A percentile compares a stretch with the other conserved stretches of the same genome.
phyloP scores from a whole-genome alignment of 2,113 vertebrate species.

The Galbula dea region DNA sequence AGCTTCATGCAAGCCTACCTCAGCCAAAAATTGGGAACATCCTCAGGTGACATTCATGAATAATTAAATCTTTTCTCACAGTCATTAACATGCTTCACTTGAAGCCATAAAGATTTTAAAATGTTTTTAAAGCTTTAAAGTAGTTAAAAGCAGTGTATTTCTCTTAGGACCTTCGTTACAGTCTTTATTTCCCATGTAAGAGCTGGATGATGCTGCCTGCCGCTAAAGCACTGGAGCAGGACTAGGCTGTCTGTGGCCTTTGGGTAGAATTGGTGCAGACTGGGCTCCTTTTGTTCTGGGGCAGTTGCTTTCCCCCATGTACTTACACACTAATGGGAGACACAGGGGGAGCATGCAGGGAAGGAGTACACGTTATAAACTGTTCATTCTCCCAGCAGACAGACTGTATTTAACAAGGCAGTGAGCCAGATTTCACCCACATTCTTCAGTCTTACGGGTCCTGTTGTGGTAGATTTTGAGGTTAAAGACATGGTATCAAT shows the following conservation, averaged over 20 bases:
- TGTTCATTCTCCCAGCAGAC: constrained; percentile 42
- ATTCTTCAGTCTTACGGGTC: neutral
- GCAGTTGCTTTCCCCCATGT: neutral
- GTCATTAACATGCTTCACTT: neutral
- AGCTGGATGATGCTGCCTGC: neutral
- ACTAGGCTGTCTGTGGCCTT: neutral
- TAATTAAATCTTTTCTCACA: neutral
- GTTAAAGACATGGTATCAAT: neutral
- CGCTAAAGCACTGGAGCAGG: fast-evolving
- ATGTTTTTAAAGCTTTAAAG: neutral
- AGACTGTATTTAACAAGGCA: neutral
- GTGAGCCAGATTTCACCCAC: neutral
- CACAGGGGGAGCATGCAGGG: neutral
- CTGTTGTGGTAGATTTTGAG: neutral
- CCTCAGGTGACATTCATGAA: neutral
- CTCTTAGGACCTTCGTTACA: neutral
- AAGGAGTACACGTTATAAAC: neutral
- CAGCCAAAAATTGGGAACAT: neutral
- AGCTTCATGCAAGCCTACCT: neutral
- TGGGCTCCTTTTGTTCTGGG: neutral
- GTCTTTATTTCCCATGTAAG: neutral
- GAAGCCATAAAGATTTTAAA: neutral
- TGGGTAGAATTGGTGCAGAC: neutral
- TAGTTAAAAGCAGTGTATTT: neutral
- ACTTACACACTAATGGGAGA: constrained; percentile 27